Evolutionary conservation across 2,113 vertebrate species (phyloP).

Genomic region (Ptychochromis oligacanthus): DNA sequence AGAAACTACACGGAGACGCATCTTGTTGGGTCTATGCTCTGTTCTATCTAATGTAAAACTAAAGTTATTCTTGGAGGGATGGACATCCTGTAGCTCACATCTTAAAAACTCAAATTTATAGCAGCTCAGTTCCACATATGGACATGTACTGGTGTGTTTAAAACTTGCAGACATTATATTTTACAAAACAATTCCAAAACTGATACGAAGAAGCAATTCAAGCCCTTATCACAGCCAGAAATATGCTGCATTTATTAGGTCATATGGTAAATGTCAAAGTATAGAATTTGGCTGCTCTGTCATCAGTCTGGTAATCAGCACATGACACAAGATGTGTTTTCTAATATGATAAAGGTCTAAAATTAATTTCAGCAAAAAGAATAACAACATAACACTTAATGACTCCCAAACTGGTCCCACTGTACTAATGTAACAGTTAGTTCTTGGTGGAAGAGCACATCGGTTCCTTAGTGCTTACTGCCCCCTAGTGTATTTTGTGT

Average conservation of each 20-base stretch:
- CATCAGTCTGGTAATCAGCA: background rate
- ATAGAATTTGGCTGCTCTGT: background rate
- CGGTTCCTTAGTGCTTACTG: conserved; percentile 12
- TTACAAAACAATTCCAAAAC: background rate
- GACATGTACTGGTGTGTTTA: background rate
- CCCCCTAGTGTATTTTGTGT: conserved; percentile 23
- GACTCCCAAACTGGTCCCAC: background rate
- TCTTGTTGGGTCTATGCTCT: background rate
- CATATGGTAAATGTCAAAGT: background rate
- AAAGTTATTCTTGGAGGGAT: too few relatives aligned
- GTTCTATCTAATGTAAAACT: background rate
- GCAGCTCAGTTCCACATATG: background rate
- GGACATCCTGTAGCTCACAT: too few relatives aligned
- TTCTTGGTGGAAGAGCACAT: background rate
- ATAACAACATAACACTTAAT: background rate
- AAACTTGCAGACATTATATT: background rate
- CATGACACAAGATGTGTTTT: too few relatives aligned
- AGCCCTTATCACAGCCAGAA: too few relatives aligned
- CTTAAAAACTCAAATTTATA: background rate
- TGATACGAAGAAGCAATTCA: background rate
- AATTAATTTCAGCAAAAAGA: background rate
- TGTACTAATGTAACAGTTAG: fast-evolving
- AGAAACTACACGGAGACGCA: background rate
- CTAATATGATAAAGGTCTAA: too few relatives aligned
- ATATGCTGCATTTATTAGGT: background rate